Evolutionary conservation across 2,888 invertebrate genomes (phyloP).

Genomic region (Drosophila melanocephala): DNA sequence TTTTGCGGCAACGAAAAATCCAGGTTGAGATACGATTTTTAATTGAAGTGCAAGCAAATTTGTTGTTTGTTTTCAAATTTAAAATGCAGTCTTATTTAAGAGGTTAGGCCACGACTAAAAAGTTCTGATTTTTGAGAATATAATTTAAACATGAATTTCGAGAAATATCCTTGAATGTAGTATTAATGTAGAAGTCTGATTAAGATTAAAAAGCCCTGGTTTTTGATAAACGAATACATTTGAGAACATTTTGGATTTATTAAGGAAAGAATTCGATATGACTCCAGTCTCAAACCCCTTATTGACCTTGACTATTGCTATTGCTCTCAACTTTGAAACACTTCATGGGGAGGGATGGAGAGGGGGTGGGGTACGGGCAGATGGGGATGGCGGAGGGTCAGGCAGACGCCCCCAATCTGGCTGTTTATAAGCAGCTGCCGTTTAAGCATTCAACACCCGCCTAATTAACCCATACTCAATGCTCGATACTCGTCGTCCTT

Average conservation of each 20-base stretch:
- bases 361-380: not conserved
- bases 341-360: not conserved
- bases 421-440: conserved; percentile 40
- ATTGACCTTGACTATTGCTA: conserved; percentile 47
- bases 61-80: no score
- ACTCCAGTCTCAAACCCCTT: not conserved
- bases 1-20: not conserved
- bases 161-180: no score
- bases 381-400: not conserved
- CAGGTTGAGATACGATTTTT: not conserved
- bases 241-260: no score
- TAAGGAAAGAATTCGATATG: not conserved
- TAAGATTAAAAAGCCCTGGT: no score
- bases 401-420: conserved; percentile 25
- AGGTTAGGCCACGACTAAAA: no score
- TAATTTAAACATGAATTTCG: no score
- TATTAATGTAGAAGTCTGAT: no score
- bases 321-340: conserved; percentile 35
- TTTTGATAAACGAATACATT: not conserved
- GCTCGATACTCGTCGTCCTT: conserved; percentile 7
- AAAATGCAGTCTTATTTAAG: not conserved
- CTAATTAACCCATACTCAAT: conserved; percentile 71
- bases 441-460: conserved; percentile 64
- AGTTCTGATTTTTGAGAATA: no score
- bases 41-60: no score